Conservation (phyloP, 1,140 invertebrate species). For the Antheraea pernyi region DNA sequence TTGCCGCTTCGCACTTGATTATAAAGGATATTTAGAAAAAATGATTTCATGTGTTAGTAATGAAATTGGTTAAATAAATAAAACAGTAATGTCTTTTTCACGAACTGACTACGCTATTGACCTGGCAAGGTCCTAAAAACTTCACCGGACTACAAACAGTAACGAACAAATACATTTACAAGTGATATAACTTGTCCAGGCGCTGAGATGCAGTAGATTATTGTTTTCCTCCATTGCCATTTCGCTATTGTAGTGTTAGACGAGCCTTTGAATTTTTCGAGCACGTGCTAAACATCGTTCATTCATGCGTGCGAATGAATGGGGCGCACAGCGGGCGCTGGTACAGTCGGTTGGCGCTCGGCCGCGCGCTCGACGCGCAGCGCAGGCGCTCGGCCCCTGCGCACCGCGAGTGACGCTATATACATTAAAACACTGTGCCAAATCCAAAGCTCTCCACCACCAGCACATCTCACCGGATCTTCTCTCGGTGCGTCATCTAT, state of each 20-base stretch:
- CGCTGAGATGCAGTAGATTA: conserved; percentile 40
- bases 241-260: conserved; percentile 16
- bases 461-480: conserved; percentile 40
- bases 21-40: too few species aligned
- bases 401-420: conserved; percentile 44
- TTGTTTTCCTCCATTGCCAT: conserved; percentile 32
- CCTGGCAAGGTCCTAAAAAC: too few species aligned
- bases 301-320: conserved; percentile 69
- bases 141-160: too few species aligned
- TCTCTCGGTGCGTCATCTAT: conserved; percentile 60
- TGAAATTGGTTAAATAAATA: too few species aligned
- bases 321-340: conserved; percentile 34
- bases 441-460: conserved; percentile 8
- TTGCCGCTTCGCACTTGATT: background rate
- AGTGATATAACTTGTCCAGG: background rate
- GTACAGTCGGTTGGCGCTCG: conserved; percentile 59
- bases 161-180: background rate
- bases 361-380: conserved; percentile 53
- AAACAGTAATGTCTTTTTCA: too few species aligned
- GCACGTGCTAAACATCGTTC: conserved; percentile 55
- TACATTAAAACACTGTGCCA: conserved; percentile 28
- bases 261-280: conserved; percentile 55
- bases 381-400: conserved; percentile 36
- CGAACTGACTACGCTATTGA: too few species aligned
- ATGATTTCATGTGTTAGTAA: background rate